Evolutionary conservation across 2,113 vertebrate species (phyloP).

Genomic region (Poicephalus meyeri): DNA sequence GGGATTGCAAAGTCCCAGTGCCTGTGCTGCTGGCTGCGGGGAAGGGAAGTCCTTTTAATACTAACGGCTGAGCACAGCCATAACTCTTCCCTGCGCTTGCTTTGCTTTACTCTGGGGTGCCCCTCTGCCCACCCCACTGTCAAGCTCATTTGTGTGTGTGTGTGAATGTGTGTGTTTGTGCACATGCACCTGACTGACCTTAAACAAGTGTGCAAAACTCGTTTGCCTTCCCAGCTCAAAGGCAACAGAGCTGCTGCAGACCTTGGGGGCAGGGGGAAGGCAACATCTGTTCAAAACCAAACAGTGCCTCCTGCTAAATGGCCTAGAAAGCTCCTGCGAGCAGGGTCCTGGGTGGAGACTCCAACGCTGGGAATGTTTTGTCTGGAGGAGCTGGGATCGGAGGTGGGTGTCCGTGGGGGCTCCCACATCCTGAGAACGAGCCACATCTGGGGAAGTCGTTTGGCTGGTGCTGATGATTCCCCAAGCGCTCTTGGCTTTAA

Average conservation of each 20-base stretch:
- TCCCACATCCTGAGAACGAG: slow-evolving; percentile 89
- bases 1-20: not conserved
- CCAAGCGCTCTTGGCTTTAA: slow-evolving; percentile 84
- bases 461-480: slow-evolving; percentile 80
- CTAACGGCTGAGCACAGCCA: not conserved
- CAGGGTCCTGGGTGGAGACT: slow-evolving; percentile 72
- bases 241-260: slow-evolving; percentile 31
- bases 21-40: not conserved
- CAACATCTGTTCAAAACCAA: slow-evolving; percentile 84
- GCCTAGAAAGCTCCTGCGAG: slow-evolving; percentile 79
- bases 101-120: not conserved
- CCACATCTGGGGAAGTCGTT: slow-evolving; percentile 95
- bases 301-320: slow-evolving; percentile 83
- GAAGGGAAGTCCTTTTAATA: not conserved
- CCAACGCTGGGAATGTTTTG: slow-evolving; percentile 80
- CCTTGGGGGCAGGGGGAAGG: slow-evolving; percentile 33
- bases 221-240: slow-evolving; percentile 53
- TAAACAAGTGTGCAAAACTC: slow-evolving; percentile 65
- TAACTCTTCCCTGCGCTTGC: not conserved
- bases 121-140: not conserved
- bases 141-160: not conserved
- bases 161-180: not conserved
- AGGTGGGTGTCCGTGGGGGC: slow-evolving; percentile 77
- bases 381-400: slow-evolving; percentile 75
- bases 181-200: slow-evolving; percentile 45